Conservation (phyloP, 1,140 invertebrate genomes). For the Aphelinus certus region DNA sequence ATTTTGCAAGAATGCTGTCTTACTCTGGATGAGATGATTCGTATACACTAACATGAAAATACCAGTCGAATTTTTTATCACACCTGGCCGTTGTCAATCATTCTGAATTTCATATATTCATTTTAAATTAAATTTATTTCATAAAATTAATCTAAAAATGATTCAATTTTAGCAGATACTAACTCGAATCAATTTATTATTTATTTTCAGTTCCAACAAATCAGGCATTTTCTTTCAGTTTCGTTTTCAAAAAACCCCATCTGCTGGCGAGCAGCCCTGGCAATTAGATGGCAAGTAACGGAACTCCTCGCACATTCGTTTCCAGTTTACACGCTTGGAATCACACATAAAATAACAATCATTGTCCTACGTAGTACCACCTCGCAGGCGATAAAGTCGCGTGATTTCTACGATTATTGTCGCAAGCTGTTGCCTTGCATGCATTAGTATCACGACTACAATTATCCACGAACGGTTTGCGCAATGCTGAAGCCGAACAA, state of each 20-base stretch:
- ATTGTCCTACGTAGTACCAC: conserved; percentile 39
- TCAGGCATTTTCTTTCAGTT: too few relatives aligned
- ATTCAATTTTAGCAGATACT: too few relatives aligned
- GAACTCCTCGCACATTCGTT: not conserved
- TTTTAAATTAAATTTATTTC: too few relatives aligned
- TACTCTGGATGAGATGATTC: too few relatives aligned
- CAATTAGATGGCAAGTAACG: conserved; percentile 9
- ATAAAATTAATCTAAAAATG: too few relatives aligned
- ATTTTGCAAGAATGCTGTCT: too few relatives aligned
- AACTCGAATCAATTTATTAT: too few relatives aligned
- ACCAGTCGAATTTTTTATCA: too few relatives aligned
- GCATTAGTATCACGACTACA: not conserved
- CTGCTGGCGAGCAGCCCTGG: not conserved
- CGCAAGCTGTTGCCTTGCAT: conserved; percentile 45
- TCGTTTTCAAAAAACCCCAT: not conserved
- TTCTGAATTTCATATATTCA: too few relatives aligned
- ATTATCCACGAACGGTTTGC: conserved; percentile 9
- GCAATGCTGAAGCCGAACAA: not conserved
- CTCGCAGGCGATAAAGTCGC: conserved; percentile 39
- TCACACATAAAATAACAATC: conserved; percentile 46
- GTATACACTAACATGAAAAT: too few relatives aligned
- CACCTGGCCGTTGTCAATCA: too few relatives aligned
- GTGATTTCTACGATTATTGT: conserved; percentile 43
- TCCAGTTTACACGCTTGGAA: conserved; percentile 35
- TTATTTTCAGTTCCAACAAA: too few relatives aligned